Evolutionary conservation across 2,888 invertebrate genomes (phyloP).

Genomic region (Diarsia mendica): DNA sequence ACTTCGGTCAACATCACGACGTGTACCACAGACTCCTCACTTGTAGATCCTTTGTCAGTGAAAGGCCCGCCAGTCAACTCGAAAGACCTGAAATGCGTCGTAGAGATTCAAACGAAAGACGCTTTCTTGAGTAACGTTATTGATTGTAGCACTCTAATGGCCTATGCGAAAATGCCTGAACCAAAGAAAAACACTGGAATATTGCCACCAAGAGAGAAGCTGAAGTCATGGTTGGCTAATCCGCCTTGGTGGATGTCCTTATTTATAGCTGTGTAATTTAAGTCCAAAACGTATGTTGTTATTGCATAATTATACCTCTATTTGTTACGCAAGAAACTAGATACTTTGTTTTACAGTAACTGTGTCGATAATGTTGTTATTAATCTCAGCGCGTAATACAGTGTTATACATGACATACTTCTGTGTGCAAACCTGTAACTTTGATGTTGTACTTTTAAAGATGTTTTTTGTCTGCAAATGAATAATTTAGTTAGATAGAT

Average conservation of each 20-base stretch:
- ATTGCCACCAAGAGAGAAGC: constrained; percentile 77
- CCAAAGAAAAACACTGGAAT: constrained; percentile 72
- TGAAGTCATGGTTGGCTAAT: constrained; percentile 81
- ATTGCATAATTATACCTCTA: constrained; percentile 1
- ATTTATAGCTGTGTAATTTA: constrained; percentile 79
- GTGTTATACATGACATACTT: neutral
- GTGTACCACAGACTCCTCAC: constrained; percentile 71
- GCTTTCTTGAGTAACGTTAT: constrained; percentile 74
- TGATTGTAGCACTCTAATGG: constrained; percentile 78
- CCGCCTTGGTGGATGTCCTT: constrained; percentile 87
- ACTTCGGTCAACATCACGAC: constrained; percentile 70
- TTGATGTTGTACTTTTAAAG: neutral
- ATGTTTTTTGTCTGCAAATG: constrained; percentile 6
- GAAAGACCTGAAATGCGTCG: constrained; percentile 77
- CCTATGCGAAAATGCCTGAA: constrained; percentile 81
- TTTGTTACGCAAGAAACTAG: constrained; percentile 17
- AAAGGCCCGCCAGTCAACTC: constrained; percentile 77
- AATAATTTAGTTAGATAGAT: constrained; percentile 2
- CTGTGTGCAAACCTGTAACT: neutral
- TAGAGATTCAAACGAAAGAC: constrained; percentile 79
- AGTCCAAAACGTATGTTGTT: constrained; percentile 6
- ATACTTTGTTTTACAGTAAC: constrained; percentile 1
- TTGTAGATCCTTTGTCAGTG: constrained; percentile 78
- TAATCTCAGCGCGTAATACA: neutral
- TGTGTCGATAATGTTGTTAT: constrained; percentile 24